These are phyloP conservation scores for Heterochromis multidens DNA, from an alignment of 2,113 vertebrate species.

Conservation along the genomic window DNA sequence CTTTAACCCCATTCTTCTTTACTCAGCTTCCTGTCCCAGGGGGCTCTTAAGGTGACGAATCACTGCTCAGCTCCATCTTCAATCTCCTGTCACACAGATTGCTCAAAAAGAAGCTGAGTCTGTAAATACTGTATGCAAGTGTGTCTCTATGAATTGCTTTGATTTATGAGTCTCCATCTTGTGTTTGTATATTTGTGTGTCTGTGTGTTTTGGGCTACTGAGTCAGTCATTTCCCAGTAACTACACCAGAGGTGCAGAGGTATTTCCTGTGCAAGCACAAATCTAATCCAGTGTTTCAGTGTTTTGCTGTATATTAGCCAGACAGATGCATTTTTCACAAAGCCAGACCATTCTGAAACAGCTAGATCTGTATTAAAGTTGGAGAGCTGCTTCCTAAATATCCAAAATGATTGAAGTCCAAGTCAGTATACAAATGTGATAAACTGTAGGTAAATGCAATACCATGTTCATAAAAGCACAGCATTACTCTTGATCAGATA, in stretches of 20 bases:
- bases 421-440: neutral
- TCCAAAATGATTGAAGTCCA: neutral
- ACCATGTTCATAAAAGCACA: neutral
- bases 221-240: conserved; percentile 13
- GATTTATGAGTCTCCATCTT: conserved; percentile 19
- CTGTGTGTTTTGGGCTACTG: neutral
- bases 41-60: conserved; percentile 33
- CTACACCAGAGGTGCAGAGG: neutral
- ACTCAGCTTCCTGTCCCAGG: neutral
- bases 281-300: neutral
- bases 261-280: neutral
- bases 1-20: conserved; percentile 39
- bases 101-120: neutral
- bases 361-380: neutral
- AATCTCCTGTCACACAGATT: conserved; percentile 12
- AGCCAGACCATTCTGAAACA: neutral
- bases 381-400: neutral
- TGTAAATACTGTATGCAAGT: conserved; percentile 2
- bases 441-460: neutral
- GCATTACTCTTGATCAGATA: neutral
- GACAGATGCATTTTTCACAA: neutral
- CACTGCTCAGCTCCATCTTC: neutral
- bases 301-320: neutral
- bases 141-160: conserved; percentile 13
- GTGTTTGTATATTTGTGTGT: neutral